Conservation (phyloP, 2,888 invertebrate species). For the Drosophila leonis region DNA sequence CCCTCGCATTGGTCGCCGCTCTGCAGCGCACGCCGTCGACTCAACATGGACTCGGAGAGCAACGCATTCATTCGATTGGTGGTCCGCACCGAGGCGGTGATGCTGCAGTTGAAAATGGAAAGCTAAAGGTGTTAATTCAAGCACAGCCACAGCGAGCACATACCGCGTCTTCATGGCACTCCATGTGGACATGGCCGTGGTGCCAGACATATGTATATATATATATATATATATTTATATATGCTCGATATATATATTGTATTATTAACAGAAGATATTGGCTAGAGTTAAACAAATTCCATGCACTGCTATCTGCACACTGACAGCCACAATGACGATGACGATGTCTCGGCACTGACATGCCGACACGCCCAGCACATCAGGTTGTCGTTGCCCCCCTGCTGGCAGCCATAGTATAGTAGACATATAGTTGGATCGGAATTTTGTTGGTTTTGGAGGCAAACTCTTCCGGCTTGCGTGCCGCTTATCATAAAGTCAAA, state of each 20-base stretch:
- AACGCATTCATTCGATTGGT: conserved; percentile 85
- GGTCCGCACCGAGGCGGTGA: conserved; percentile 85
- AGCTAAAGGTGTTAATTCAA: conserved; percentile 16
- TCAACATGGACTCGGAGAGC: conserved; percentile 83
- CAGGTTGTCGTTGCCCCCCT: conserved; percentile 25
- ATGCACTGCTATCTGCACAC: conserved; percentile 74
- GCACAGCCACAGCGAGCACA: conserved; percentile 4
- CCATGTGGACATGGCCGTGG: conserved; percentile 75
- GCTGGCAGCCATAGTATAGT: conserved; percentile 44
- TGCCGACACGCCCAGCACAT: conserved; percentile 61
- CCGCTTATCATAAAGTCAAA: conserved; percentile 77
- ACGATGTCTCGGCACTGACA: conserved; percentile 57
- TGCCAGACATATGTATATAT: conserved; percentile 34
- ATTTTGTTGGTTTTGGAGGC: conserved; percentile 73
- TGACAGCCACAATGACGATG: conserved; percentile 63
- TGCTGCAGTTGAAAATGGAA: conserved; percentile 66
- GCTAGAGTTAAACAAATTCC: conserved; percentile 72
- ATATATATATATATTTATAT: conserved; percentile 5
- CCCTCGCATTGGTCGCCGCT: conserved; percentile 59
- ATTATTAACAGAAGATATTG: conserved; percentile 24
- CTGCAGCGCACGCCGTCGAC: conserved; percentile 72
- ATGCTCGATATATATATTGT: conserved; percentile 10
- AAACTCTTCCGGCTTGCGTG: conserved; percentile 67
- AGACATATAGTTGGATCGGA: conserved; percentile 39
- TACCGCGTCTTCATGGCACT: conserved; percentile 82